Percentiles rank a stretch among this genome's conserved stretches.
These are phyloP conservation scores for Lagorchestes hirsutus DNA, from an alignment of 2,797 vertebrate species.

Conservation along the genomic window DNA sequence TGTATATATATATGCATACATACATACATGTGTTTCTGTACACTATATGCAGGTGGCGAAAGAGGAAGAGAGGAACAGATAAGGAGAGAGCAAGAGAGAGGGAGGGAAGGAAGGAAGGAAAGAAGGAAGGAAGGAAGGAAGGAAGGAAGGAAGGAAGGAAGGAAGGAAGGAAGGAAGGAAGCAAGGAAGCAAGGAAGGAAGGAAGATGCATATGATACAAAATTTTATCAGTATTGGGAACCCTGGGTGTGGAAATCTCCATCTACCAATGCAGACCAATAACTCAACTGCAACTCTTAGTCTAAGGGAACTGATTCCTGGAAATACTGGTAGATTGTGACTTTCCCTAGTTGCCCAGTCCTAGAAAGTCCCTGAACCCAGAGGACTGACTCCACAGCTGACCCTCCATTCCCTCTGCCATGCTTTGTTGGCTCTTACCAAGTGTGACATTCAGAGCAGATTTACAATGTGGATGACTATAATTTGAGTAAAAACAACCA, in stretches of 20 bases:
- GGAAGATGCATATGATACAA: not conserved
- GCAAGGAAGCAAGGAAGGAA: too few relatives aligned
- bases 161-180: too few relatives aligned
- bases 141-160: too few relatives aligned
- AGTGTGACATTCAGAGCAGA: not conserved
- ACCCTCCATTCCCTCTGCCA: not conserved
- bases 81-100: too few relatives aligned
- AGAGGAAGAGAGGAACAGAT: too few relatives aligned
- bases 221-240: not conserved
- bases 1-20: too few relatives aligned
- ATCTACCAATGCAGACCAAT: not conserved
- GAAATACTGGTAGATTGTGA: not conserved
- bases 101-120: too few relatives aligned
- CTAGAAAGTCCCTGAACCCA: not conserved
- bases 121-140: too few relatives aligned
- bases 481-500: not conserved
- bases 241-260: not conserved
- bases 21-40: not conserved
- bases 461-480: not conserved
- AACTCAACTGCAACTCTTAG: not conserved
- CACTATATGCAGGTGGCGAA: not conserved
- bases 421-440: not conserved
- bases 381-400: not conserved
- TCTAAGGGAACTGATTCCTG: not conserved
- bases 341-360: not conserved